phyloP scores from a whole-genome alignment of 2,888 invertebrate genomes.

The Mythimna loreyi region DNA sequence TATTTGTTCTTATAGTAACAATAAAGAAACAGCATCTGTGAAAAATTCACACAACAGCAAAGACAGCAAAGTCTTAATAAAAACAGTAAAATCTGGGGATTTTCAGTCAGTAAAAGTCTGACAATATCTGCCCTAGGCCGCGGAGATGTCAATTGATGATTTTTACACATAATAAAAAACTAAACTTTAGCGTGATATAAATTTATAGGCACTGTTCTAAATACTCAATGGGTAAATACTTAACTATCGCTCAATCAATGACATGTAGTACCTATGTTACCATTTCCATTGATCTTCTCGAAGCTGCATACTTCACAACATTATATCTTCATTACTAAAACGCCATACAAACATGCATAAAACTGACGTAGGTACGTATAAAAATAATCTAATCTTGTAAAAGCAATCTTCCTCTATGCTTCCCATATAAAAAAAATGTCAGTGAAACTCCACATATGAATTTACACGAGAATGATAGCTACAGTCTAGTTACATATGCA shows the following conservation, averaged over 20 bases:
- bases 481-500: constrained; percentile 23
- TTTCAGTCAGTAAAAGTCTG: too few species aligned
- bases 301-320: not conserved
- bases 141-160: too few species aligned
- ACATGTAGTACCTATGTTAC: not conserved
- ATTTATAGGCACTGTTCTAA: too few species aligned
- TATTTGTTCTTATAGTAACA: too few species aligned
- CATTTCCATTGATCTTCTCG: not conserved
- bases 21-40: too few species aligned
- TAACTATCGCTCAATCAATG: not conserved
- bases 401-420: constrained; percentile 14
- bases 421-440: constrained; percentile 24
- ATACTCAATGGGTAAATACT: not conserved
- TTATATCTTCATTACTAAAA: not conserved
- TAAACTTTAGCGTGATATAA: too few species aligned
- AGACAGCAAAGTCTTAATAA: too few species aligned
- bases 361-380: not conserved
- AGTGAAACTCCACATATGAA: constrained; percentile 27
- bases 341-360: not conserved
- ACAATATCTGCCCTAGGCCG: too few species aligned
- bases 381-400: constrained; percentile 35
- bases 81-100: too few species aligned
- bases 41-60: too few species aligned
- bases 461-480: constrained; percentile 30
- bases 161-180: too few species aligned